Conservation (phyloP, 2,888 invertebrate species). For the Protophormia terraenovae region DNA sequence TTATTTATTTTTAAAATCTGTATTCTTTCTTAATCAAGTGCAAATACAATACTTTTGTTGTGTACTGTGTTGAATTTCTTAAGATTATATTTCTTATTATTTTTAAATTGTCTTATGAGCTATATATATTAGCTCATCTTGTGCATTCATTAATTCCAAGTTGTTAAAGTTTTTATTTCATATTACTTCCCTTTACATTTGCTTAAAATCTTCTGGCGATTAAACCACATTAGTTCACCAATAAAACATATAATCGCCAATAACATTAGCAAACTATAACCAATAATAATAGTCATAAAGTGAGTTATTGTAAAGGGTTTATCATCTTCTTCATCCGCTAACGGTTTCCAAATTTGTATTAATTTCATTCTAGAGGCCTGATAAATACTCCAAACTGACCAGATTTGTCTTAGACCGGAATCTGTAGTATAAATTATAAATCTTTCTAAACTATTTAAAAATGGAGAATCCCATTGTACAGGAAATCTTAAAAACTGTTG, state of each 20-base stretch:
- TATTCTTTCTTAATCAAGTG: no score
- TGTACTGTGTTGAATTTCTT: no score
- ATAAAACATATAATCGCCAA: not conserved
- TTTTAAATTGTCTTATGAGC: no score
- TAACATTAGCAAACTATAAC: not conserved
- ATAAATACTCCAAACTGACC: conserved; percentile 35
- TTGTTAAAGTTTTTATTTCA: no score
- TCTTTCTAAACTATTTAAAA: not conserved
- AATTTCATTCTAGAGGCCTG: conserved; percentile 40
- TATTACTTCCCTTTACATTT: not conserved
- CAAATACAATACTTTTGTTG: no score
- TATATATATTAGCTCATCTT: no score
- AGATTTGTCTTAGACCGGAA: conserved; percentile 7
- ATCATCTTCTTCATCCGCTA: not conserved
- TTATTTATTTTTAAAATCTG: no score
- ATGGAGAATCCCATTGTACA: conserved; percentile 54
- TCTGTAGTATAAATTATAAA: not conserved
- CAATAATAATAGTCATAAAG: not conserved
- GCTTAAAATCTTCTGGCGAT: not conserved
- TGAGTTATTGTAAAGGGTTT: not conserved
- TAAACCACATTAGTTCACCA: not conserved
- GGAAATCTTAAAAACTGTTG: conserved; percentile 40
- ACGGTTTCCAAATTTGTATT: not conserved
- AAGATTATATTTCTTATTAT: no score
- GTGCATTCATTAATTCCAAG: no score